Percentiles rank a stretch among this genome's conserved stretches.
phyloP scores from a whole-genome alignment of 2,888 invertebrate species.

The Clistopyga incitator region DNA sequence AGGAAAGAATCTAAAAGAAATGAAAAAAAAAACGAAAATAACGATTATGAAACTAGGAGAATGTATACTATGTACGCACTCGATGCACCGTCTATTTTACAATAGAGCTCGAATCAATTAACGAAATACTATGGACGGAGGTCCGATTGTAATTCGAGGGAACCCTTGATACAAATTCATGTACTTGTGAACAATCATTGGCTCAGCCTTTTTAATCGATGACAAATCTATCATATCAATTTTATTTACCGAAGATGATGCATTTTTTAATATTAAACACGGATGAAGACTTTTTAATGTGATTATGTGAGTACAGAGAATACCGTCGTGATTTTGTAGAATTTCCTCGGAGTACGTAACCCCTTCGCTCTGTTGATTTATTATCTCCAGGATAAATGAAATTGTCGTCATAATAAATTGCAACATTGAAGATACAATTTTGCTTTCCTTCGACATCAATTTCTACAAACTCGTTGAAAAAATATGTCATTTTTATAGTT shows the following conservation, averaged over 20 bases:
- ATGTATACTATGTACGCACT: conserved; percentile 63
- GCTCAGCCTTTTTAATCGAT: conserved; percentile 55
- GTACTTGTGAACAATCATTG: conserved; percentile 56
- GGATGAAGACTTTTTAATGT: conserved; percentile 22
- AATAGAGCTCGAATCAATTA: conserved; percentile 62
- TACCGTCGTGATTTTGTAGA: neutral
- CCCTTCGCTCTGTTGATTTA: conserved; percentile 1
- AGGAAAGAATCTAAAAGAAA: conserved; percentile 2
- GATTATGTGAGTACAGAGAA: conserved; percentile 16
- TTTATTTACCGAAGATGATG: conserved; percentile 53
- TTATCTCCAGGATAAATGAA: neutral
- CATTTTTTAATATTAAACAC: conserved; percentile 39
- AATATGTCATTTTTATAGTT: neutral
- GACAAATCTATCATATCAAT: conserved; percentile 66
- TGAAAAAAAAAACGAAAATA: neutral
- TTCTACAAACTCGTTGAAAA: neutral
- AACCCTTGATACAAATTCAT: conserved; percentile 48
- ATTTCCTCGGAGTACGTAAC: neutral
- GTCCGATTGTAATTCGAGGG: conserved; percentile 61
- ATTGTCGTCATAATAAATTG: neutral
- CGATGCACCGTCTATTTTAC: conserved; percentile 65
- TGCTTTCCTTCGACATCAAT: neutral
- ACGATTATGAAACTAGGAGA: conserved; percentile 44
- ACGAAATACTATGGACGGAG: conserved; percentile 36
- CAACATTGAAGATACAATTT: neutral